Evolutionary conservation across 2,113 vertebrate species (phyloP).

Genomic region (Datnioides undecimradiatus): DNA sequence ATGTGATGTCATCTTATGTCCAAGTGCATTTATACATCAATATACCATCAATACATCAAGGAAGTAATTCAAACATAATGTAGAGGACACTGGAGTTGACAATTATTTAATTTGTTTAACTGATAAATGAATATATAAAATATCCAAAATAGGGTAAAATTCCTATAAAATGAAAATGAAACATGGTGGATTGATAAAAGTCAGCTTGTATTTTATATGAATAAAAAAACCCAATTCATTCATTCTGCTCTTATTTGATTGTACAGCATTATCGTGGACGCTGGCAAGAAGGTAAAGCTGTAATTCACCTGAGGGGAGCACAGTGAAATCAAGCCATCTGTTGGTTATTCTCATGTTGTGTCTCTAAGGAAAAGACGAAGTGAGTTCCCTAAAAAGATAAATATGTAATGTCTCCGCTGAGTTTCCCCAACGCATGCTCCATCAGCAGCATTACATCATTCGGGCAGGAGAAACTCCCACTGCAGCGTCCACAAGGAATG

Average conservation of each 20-base stretch:
- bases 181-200: too few species aligned
- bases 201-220: too few species aligned
- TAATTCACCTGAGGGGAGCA: not conserved
- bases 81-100: too few species aligned
- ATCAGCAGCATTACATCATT: slow-evolving; percentile 65
- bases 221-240: too few species aligned
- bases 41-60: not conserved
- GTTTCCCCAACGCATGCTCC: slow-evolving; percentile 37
- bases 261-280: not conserved
- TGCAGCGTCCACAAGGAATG: slow-evolving; percentile 54
- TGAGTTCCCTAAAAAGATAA: slow-evolving; percentile 11
- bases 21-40: not conserved
- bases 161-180: not conserved
- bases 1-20: not conserved
- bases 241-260: too few species aligned
- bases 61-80: too few species aligned
- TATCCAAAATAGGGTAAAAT: not conserved
- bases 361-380: slow-evolving; percentile 16
- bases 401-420: slow-evolving; percentile 35
- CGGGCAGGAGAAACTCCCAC: slow-evolving; percentile 44
- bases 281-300: not conserved
- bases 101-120: too few species aligned
- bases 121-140: too few species aligned
- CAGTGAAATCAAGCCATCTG: slow-evolving; percentile 24
- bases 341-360: not conserved